Base-by-base conservation (phyloP, 2,113 vertebrate species). In the Stomatorhinus ivindoensis region DNA sequence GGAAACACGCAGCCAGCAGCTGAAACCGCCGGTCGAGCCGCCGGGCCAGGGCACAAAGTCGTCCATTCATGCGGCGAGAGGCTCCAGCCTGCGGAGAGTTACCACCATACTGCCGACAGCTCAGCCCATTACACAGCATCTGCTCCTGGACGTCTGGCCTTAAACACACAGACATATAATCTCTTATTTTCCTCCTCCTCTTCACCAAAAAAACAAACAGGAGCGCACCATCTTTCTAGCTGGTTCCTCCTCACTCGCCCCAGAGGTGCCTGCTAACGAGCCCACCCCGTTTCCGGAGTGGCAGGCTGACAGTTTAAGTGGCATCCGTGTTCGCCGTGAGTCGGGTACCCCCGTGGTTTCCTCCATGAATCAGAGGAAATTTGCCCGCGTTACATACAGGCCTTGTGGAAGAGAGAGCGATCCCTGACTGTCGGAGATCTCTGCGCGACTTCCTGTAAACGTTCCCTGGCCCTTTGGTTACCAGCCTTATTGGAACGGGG, bases 1-100 rank as follows among this genome's bases (percentile, higher is more conserved):
- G 90, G 93, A 93, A 94, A 93, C 94, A 93, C 91, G 93, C 93
- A 94, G 92, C 93, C 94, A 93, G 94, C 95, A 90, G 92, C 93
- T 94, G 83, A 94, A 94, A 94, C 91, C 92, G 92, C 90, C 48
- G 90, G 91, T 90, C 89, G 93, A 93, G 93, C 53, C 4, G 93
- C 91, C 92, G 53, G 21, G 91, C 88, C 90, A 76, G 91, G 87
- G 1, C 47, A 95, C 94, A 95, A 94, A 92, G 94, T 93, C 88
- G 48, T 24, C 91, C 90, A 93, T 95, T 95, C 94, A 95, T 94
- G 48, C 11, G 39, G 73, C 8, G 27, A 51, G 47, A 90, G 89
- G 76, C 50, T 91, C 88, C 90, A 1, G 87, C 42, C 90, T 50
- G 89, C 90, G 93, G 91, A 87, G 46, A 88, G 87, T 93, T 91